phyloP scores from a whole-genome alignment of 2,113 vertebrate genomes.

The Willisornis vidua region DNA sequence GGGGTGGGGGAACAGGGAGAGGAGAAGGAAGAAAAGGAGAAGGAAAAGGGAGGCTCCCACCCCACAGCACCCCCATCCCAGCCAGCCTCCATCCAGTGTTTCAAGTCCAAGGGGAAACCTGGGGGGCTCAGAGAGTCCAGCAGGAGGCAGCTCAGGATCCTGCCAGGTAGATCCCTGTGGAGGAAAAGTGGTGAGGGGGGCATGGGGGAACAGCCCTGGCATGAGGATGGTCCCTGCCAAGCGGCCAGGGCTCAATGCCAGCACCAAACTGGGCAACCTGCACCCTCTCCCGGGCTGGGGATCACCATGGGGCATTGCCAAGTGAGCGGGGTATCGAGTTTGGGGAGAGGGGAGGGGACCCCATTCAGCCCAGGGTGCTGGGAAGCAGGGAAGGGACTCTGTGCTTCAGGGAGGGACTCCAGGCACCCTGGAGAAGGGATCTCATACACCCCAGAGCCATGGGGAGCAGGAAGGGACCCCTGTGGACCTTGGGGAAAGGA shows the following conservation, averaged over 20 bases:
- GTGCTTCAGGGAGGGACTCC: not conserved
- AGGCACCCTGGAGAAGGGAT: not conserved
- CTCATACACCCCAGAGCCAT: no score
- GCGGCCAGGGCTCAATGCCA: accelerated
- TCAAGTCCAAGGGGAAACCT: not conserved
- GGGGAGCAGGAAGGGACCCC: not conserved
- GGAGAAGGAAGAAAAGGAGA: not conserved
- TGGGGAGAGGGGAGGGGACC: not conserved
- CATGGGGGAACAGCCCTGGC: accelerated
- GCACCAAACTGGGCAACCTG: not conserved
- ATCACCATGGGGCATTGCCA: accelerated
- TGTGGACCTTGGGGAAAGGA: not conserved
- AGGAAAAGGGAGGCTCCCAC: not conserved
- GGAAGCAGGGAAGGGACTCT: no score
- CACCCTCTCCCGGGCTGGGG: not conserved
- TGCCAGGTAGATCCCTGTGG: slow-evolving; percentile 70
- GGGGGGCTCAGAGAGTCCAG: not conserved
- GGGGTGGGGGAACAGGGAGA: not conserved
- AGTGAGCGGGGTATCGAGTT: accelerated
- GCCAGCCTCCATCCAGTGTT: not conserved
- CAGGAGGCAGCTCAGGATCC: slow-evolving; percentile 20
- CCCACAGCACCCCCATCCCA: not conserved
- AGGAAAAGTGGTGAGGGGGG: not conserved
- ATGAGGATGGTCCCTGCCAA: accelerated
- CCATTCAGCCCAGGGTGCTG: not conserved